Evolutionary conservation across 1,140 invertebrate species (phyloP).

Genomic region (Drosophila pseudoobscura): DNA sequence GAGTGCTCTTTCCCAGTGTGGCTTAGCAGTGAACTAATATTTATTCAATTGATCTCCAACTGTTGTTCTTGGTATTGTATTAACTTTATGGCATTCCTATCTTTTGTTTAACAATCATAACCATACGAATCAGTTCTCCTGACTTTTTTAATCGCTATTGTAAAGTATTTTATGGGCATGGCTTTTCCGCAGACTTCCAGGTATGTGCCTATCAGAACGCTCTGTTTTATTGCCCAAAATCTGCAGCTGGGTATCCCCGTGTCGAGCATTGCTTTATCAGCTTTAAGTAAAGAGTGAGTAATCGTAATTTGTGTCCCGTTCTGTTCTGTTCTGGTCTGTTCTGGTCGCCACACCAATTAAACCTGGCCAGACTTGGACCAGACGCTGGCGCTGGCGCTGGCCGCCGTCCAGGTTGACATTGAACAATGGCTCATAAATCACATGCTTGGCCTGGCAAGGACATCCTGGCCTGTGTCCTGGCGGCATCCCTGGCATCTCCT

Average conservation of each 20-base stretch:
- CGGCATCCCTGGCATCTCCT: slow-evolving; percentile 20
- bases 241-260: neutral
- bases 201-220: too few species aligned
- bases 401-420: slow-evolving; percentile 51
- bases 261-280: neutral
- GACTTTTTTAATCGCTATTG: too few species aligned
- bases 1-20: too few species aligned
- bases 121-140: too few species aligned
- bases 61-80: too few species aligned
- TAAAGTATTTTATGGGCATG: too few species aligned
- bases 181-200: too few species aligned
- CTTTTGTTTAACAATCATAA: too few species aligned
- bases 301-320: slow-evolving; percentile 23
- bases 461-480: slow-evolving; percentile 9
- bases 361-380: slow-evolving; percentile 55
- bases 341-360: slow-evolving; percentile 61
- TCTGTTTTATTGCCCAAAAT: too few species aligned
- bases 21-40: neutral
- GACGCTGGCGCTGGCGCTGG: slow-evolving; percentile 34
- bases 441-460: slow-evolving; percentile 30
- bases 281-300: slow-evolving; percentile 26
- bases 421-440: slow-evolving; percentile 69
- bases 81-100: too few species aligned
- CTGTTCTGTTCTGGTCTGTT: neutral
- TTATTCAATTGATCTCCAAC: too few species aligned